Base-by-base conservation (phyloP, 2,797 vertebrate genomes). In the Cirrhinus molitorella region DNA sequence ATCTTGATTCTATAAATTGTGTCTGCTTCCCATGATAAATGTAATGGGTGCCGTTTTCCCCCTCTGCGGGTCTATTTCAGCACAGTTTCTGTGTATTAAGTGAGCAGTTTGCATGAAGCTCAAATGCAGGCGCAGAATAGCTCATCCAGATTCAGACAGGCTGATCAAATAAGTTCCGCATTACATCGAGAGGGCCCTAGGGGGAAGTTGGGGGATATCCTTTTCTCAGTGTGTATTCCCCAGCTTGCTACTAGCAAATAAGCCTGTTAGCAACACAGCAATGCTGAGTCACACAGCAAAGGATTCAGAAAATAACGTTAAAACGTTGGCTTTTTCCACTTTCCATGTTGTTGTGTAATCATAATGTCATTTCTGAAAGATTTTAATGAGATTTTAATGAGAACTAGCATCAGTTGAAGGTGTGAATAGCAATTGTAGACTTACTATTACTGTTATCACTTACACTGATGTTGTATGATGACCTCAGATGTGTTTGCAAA, bases 151-250 rank as follows among this genome's bases (percentile, higher is more conserved):
- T 83, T 80, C 55, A 77, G 67, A 65, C 23, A 67, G 25, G 40
- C 45, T 65, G 79, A 83, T 82, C 71, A 37, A 79, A 84, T 86
- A 75, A 82, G 55, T 61, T 83, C 55, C 43, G 47, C 55, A 72
- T 63, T 80, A 72, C 55, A 53, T 74, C 43, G 61, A 81, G 70
- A 70, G 47, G 85, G 89, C 87, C 91, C 91, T 80, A n/a, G 87
- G 91, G 90, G 92, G 90, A 88, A 81, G 83, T 91, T 91, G 89
- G 92, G 92, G 89, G 89, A 94, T 93, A 92, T 93, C 89, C 88
- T 91, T 86, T 91, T 86, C 85, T 89, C 85, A 89, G 87, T 84
- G 86, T 85, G 89, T 89, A 90, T 89, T 85, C 53, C 51, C 92
- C 85, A 90, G 90, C 85, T 89, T 91, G 91, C 91, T 91, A 90